Percentiles rank a stretch among this genome's conserved stretches.
Conservation (phyloP, 2,113 vertebrate genomes). For the Muscicapa adusta region DNA sequence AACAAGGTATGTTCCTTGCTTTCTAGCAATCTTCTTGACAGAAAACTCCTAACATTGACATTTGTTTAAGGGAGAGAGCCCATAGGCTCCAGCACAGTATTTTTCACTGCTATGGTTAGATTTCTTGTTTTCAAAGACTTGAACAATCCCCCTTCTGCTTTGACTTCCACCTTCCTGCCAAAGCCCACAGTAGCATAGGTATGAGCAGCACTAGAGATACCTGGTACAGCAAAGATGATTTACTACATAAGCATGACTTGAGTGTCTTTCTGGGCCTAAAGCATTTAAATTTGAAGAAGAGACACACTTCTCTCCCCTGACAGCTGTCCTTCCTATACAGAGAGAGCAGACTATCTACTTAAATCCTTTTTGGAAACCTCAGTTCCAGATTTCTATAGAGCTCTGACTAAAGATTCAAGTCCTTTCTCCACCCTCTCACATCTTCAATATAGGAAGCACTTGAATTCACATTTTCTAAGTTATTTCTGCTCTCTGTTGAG, state of each 20-base stretch:
- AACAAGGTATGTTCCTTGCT: background rate
- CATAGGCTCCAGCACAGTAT: background rate
- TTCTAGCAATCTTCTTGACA: background rate
- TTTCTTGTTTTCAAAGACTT: background rate
- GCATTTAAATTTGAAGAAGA: background rate
- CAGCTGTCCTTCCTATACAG: background rate
- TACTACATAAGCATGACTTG: background rate
- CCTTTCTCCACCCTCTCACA: background rate
- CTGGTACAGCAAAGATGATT: background rate
- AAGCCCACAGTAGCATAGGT: background rate
- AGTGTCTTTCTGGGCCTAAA: background rate
- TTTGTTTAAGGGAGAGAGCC: background rate
- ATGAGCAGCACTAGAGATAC: background rate
- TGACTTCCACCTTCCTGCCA: background rate
- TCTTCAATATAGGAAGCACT: background rate
- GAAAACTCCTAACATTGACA: background rate
- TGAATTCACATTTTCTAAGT: background rate
- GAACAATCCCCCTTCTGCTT: background rate
- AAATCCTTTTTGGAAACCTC: background rate
- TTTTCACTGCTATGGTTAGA: background rate
- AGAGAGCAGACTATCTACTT: background rate
- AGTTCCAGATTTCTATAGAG: background rate
- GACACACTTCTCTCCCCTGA: background rate
- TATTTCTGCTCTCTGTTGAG: background rate
- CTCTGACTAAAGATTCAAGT: background rate